Base-by-base conservation (phyloP, 2,113 vertebrate species). In the Ceyx melanurus region DNA sequence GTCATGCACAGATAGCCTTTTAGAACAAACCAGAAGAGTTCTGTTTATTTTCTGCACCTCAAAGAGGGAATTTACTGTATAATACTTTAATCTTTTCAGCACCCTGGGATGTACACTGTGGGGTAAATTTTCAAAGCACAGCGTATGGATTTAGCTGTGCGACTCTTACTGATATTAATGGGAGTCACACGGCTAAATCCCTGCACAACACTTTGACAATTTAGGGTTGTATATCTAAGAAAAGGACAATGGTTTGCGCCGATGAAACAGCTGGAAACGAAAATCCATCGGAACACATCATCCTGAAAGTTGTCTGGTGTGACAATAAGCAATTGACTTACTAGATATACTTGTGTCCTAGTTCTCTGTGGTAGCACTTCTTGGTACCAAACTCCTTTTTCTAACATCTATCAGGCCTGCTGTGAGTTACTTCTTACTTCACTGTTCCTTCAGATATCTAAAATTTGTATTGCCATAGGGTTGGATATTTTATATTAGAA, bases 171-270 rank as follows among this genome's bases (percentile, higher is more conserved):
- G 97, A 97, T 97, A 94, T 96, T 97, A 97, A 97, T 96, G 95
- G 97, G 97, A 97, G 96, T 97, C 97, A 97, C 95, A 95, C 95
- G 92, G 97, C 96, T 97, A 97, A 97, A 96, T 97, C 97, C 95
- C 85, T 93, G 75, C 89, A 93, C 92, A 97, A 64, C 94, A 93
- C 95, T 96, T 92, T 46, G 95, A 96, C 95, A 95, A 96, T 97
- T 96, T 97, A 94, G 95, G 96, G 90, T 94, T 96, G 78, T 96
- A 80, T 93, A 78, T 95, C 89, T 95, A 88, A 89, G 92, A 67
- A 96, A 97, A 97, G 95, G 96, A 96, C 93, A 92, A 80, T 90
- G 88, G 75, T 85, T 79, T 97, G 95, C 95, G 93, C 94, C 93
- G 95, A 93, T 95, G 93, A 92, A 97, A 96, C 96, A 97, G 95